phyloP scores from a whole-genome alignment of 2,113 vertebrate species.

The Poeciliopsis prolifica region DNA sequence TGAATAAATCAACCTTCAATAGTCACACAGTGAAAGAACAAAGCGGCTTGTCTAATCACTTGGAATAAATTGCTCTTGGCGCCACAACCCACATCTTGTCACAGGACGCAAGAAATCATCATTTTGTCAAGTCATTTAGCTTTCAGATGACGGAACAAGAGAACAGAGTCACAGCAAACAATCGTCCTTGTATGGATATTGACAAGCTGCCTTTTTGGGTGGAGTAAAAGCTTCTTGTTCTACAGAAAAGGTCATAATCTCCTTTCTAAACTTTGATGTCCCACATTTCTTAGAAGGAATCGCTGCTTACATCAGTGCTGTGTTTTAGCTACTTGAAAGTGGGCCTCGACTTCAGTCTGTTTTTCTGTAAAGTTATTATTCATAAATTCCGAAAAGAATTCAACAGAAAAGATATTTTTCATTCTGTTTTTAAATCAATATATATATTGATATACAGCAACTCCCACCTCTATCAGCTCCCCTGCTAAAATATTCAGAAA shows the following conservation, averaged over 20 bases:
- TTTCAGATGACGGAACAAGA: constrained; percentile 9
- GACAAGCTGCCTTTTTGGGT: background rate
- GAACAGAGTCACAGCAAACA: background rate
- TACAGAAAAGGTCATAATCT: background rate
- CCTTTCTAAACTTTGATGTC: background rate
- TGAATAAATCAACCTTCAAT: background rate
- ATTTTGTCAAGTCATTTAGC: constrained; percentile 36
- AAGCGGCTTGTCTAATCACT: constrained; percentile 19
- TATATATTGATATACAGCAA: too few species aligned
- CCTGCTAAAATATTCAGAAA: too few species aligned
- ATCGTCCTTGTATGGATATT: background rate
- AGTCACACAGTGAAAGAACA: background rate
- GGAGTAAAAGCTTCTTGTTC: background rate
- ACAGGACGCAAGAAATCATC: constrained; percentile 11
- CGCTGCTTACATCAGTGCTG: too few species aligned
- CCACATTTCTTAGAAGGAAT: background rate
- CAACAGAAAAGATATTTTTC: too few species aligned
- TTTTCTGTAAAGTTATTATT: too few species aligned
- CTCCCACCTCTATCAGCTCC: too few species aligned
- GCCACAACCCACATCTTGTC: constrained; percentile 7
- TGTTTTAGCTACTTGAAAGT: too few species aligned
- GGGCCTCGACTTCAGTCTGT: too few species aligned
- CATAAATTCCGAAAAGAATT: too few species aligned
- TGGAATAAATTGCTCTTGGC: constrained; percentile 27
- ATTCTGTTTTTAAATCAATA: too few species aligned